phyloP scores from a whole-genome alignment of 2,888 invertebrate species.

The Drosophila subsilvestris region DNA sequence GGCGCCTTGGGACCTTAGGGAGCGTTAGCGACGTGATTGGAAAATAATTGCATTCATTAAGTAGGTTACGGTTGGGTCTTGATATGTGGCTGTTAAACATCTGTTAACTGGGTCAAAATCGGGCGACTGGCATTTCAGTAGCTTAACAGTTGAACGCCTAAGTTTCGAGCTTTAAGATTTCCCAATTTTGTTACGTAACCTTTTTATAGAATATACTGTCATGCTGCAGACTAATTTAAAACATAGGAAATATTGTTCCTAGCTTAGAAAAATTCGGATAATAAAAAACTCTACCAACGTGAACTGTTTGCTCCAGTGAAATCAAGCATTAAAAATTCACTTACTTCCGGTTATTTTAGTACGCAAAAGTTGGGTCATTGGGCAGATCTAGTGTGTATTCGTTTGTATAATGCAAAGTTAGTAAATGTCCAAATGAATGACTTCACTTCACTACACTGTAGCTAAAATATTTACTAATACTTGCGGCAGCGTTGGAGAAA shows the following conservation, averaged over 20 bases:
- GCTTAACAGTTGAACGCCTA: slow-evolving; percentile 28
- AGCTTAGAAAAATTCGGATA: slow-evolving; percentile 6
- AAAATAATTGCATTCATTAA: slow-evolving; percentile 70
- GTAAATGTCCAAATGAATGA: slow-evolving; percentile 77
- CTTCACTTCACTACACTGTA: slow-evolving; percentile 69
- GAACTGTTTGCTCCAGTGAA: slow-evolving; percentile 49
- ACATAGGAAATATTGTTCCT: slow-evolving; percentile 1
- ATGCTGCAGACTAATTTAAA: slow-evolving; percentile 6
- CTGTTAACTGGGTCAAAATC: slow-evolving; percentile 45
- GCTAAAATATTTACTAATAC: slow-evolving; percentile 78
- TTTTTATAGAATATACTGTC: neutral
- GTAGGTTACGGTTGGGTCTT: slow-evolving; percentile 12
- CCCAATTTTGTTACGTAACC: neutral
- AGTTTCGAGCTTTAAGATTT: neutral
- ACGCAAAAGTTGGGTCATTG: slow-evolving; percentile 66
- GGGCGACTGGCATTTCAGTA: slow-evolving; percentile 22
- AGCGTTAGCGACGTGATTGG: slow-evolving; percentile 57
- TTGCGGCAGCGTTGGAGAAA: slow-evolving; percentile 36
- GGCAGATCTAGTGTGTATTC: slow-evolving; percentile 64
- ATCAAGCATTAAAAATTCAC: slow-evolving; percentile 74
- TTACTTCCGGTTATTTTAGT: slow-evolving; percentile 78
- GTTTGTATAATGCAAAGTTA: slow-evolving; percentile 73
- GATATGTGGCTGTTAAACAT: slow-evolving; percentile 21
- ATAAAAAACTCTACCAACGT: slow-evolving; percentile 41
- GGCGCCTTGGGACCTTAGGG: slow-evolving; percentile 42